Percentiles rank a stretch among this genome's conserved stretches.
Conservation (phyloP, 2,888 invertebrate species). For the Eristalinus sepulchralis region DNA sequence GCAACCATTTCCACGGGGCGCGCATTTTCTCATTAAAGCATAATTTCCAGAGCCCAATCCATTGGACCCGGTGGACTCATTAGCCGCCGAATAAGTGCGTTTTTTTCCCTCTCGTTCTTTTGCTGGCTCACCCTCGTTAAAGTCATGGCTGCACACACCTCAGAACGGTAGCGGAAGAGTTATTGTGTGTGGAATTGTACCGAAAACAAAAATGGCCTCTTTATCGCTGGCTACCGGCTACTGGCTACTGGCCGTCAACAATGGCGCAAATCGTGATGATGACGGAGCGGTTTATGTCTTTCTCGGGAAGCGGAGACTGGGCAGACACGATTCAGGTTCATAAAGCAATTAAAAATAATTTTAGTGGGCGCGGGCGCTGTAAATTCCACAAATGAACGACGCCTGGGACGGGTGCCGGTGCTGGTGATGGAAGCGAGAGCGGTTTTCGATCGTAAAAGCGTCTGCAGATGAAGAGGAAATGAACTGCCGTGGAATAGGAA, state of each 20-base stretch:
- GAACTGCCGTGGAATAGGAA: neutral
- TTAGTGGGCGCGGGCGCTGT: conserved; percentile 46
- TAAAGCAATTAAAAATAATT: conserved; percentile 62
- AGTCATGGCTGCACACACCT: conserved; percentile 31
- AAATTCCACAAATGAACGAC: conserved; percentile 16
- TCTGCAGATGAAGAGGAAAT: neutral
- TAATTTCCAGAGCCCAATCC: conserved; percentile 38
- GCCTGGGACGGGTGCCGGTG: neutral
- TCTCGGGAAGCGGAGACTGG: conserved; percentile 26
- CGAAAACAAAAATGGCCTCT: conserved; percentile 38
- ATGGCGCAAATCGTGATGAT: conserved; percentile 31
- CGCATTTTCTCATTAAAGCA: conserved; percentile 51
- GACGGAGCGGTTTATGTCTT: conserved; percentile 49
- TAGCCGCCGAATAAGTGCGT: conserved; percentile 23
- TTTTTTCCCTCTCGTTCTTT: conserved; percentile 24
- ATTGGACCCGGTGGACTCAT: conserved; percentile 25
- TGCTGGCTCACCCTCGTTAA: conserved; percentile 32
- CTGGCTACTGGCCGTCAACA: neutral
- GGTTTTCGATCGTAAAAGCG: neutral
- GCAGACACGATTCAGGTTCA: conserved; percentile 14
- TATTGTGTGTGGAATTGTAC: conserved; percentile 38
- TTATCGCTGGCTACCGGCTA: conserved; percentile 15
- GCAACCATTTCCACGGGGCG: conserved; percentile 46
- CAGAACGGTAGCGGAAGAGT: conserved; percentile 54
- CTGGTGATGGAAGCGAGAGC: neutral